Evolutionary conservation across 2,113 vertebrate genomes (phyloP).

Genomic region (Tragelaphus buxtoni): DNA sequence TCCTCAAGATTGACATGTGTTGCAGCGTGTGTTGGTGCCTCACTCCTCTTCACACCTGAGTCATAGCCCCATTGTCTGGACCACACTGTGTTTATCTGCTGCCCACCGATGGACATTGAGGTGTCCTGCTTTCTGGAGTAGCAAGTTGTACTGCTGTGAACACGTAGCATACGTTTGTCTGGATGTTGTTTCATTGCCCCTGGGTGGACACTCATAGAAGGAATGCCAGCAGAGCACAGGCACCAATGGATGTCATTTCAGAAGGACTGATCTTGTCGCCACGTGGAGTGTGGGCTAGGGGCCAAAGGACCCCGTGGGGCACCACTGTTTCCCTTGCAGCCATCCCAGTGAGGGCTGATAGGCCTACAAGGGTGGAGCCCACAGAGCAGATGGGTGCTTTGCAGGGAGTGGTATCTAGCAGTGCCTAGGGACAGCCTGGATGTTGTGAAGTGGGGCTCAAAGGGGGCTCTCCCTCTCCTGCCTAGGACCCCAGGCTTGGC

Average conservation of each 20-base stretch:
- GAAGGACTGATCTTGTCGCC: not conserved
- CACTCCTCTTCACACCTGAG: rapidly evolving
- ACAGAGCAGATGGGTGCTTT: not conserved
- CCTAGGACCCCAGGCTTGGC: not conserved
- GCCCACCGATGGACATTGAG: rapidly evolving
- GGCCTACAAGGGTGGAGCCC: not conserved
- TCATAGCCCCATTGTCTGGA: rapidly evolving
- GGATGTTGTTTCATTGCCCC: not conserved
- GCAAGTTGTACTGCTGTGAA: not conserved
- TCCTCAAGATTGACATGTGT: rapidly evolving
- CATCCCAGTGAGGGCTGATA: not conserved
- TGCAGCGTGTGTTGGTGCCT: rapidly evolving
- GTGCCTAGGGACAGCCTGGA: not conserved
- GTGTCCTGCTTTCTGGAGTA: rapidly evolving
- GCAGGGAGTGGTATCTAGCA: not conserved
- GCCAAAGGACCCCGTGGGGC: not conserved
- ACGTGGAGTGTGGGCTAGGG: too few relatives aligned
- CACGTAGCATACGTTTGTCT: rapidly evolving
- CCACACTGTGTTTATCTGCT: not conserved
- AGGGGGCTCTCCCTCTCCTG: not conserved
- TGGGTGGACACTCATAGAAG: not conserved
- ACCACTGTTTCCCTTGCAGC: not conserved
- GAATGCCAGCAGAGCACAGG: not conserved
- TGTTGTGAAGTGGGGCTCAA: rapidly evolving
- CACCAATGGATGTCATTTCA: not conserved